Evolutionary conservation across 1,140 invertebrate genomes (phyloP).

Genomic region (Pseudobourletiella spinata): DNA sequence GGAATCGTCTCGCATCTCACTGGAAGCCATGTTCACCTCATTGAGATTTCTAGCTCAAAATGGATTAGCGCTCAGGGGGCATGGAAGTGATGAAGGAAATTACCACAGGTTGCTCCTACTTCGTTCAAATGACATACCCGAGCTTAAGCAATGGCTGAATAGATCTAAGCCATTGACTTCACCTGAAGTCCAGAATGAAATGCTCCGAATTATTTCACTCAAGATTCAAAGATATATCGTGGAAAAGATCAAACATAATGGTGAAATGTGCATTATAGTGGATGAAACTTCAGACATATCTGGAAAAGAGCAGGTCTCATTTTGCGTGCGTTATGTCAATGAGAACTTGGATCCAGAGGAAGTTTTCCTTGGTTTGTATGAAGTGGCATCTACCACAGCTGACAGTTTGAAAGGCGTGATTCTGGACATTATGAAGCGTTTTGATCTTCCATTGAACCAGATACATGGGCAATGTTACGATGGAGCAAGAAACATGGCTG

Average conservation of each 20-base stretch:
- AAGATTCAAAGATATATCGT: not conserved
- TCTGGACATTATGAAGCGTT: not conserved
- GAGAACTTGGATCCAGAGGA: not conserved
- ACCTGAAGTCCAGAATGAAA: not conserved
- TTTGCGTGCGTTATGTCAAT: not conserved
- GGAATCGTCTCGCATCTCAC: no score
- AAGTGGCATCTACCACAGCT: not conserved
- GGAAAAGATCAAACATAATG: not conserved
- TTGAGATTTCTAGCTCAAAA: not conserved
- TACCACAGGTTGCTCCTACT: not conserved
- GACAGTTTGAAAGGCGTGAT: not conserved
- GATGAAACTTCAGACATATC: constrained; percentile 10
- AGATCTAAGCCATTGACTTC: not conserved
- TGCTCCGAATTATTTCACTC: not conserved
- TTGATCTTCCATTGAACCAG: not conserved
- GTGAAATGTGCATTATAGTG: not conserved
- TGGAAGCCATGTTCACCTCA: not conserved
- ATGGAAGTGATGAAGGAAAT: constrained; percentile 8
- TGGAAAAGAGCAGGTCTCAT: constrained; percentile 1
- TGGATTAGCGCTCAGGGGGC: not conserved
- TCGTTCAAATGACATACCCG: not conserved
- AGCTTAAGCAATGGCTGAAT: not conserved
- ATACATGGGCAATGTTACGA: not conserved
- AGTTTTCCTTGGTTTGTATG: not conserved
- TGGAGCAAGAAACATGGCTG: not conserved